phyloP scores from a whole-genome alignment of 1,140 invertebrate genomes.

The Pentalonia nigronervosa region DNA sequence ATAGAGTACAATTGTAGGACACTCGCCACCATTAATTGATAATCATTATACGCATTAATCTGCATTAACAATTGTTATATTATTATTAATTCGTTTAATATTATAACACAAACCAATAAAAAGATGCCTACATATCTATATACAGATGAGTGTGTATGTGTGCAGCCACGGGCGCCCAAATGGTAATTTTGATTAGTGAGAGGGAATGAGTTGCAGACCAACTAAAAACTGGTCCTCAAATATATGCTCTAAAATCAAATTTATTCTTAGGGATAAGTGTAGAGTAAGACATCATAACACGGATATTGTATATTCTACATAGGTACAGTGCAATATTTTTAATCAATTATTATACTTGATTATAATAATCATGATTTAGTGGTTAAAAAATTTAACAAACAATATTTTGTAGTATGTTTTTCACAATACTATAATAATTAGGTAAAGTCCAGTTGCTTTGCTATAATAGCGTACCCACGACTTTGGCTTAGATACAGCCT shows the following conservation, averaged over 20 bases:
- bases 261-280: neutral
- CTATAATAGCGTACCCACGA: neutral
- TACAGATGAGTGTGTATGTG: neutral
- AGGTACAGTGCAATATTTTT: neutral
- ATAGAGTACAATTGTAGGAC: no score
- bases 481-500: neutral
- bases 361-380: neutral
- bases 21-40: neutral
- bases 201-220: neutral
- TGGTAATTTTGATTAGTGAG: neutral
- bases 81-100: neutral
- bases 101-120: neutral
- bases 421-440: neutral
- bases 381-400: neutral
- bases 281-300: no score
- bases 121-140: neutral
- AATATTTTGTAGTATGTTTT: neutral
- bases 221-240: neutral
- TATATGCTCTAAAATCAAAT: neutral
- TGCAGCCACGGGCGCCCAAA: neutral
- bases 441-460: neutral
- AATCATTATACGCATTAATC: neutral
- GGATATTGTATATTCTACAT: neutral
- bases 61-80: neutral
- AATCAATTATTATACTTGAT: neutral